These are phyloP conservation scores for Alsophila aescularia DNA, from an alignment of 2,888 invertebrate genomes.

Conservation along the genomic window DNA sequence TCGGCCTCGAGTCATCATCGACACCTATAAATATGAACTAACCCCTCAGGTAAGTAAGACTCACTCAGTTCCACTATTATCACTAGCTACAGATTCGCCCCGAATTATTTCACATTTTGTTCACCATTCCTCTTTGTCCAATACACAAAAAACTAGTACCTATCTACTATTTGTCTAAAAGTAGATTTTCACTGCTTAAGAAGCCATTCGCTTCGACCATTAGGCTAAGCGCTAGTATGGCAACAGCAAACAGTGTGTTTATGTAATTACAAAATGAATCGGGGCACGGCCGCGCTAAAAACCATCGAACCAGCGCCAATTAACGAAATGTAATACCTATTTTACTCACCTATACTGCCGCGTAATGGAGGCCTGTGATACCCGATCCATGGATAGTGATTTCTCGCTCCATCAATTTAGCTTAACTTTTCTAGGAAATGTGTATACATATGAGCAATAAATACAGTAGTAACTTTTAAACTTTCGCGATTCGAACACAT, in stretches of 20 bases:
- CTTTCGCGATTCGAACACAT: too few relatives aligned
- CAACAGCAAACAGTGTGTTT: constrained; percentile 34
- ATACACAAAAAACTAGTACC: background rate
- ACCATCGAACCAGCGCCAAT: constrained; percentile 40
- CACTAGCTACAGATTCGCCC: too few relatives aligned
- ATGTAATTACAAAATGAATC: constrained; percentile 38
- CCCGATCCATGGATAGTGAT: background rate
- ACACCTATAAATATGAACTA: constrained; percentile 59
- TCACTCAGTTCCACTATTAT: background rate
- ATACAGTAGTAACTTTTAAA: too few relatives aligned
- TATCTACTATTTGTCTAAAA: background rate
- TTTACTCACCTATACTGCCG: constrained; percentile 15
- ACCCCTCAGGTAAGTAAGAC: constrained; percentile 73
- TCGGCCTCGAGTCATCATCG: constrained; percentile 56
- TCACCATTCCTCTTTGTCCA: too few relatives aligned
- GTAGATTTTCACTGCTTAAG: background rate
- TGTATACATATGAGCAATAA: too few relatives aligned
- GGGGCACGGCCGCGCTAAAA: constrained; percentile 41
- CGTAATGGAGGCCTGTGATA: background rate
- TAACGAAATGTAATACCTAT: constrained; percentile 45
- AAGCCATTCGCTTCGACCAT: constrained; percentile 16
- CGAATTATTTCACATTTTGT: too few relatives aligned
- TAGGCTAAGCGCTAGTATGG: constrained; percentile 17
- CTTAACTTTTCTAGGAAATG: too few relatives aligned
- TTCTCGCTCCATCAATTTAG: background rate